These are phyloP conservation scores for Meiosimyza decipiens DNA, from an alignment of 2,888 invertebrate species.

Conservation along the genomic window DNA sequence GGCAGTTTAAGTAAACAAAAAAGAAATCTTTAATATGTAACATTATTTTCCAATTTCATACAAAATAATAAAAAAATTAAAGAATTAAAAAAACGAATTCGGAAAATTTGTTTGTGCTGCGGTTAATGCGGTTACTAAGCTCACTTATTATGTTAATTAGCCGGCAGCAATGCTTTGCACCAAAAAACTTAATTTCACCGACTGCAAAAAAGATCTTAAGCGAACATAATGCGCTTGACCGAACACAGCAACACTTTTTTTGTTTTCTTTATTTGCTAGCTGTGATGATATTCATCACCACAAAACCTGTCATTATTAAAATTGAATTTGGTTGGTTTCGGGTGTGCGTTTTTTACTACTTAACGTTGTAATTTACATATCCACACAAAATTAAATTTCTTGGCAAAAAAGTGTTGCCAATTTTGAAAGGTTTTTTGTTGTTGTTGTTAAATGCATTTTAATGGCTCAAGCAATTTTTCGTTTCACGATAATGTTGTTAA, in stretches of 20 bases:
- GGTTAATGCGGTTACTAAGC: slow-evolving; percentile 21
- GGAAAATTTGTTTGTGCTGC: slow-evolving; percentile 3
- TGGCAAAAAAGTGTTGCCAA: slow-evolving; percentile 19
- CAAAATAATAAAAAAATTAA: no score
- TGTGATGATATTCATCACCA: slow-evolving; percentile 10
- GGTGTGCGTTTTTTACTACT: neutral
- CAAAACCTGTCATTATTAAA: slow-evolving; percentile 26
- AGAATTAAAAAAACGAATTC: no score
- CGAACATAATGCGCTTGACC: slow-evolving; percentile 10
- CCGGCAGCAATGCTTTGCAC: neutral
- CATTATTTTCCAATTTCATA: no score
- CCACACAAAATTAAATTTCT: no score
- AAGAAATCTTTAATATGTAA: no score
- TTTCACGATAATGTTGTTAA: neutral
- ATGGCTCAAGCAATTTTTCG: slow-evolving; percentile 9
- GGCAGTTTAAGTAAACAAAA: neutral
- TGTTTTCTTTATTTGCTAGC: slow-evolving; percentile 10
- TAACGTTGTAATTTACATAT: no score
- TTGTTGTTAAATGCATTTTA: slow-evolving; percentile 34
- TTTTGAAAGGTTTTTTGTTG: neutral
- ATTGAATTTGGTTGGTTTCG: slow-evolving; percentile 16
- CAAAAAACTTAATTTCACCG: neutral
- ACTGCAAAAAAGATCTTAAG: neutral
- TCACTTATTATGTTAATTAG: slow-evolving; percentile 26
- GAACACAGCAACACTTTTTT: slow-evolving; percentile 14